A percentile compares a stretch with the other conserved stretches of the same genome.
Conservation (phyloP, 2,113 vertebrate species). For the Vidua chalybeata region DNA sequence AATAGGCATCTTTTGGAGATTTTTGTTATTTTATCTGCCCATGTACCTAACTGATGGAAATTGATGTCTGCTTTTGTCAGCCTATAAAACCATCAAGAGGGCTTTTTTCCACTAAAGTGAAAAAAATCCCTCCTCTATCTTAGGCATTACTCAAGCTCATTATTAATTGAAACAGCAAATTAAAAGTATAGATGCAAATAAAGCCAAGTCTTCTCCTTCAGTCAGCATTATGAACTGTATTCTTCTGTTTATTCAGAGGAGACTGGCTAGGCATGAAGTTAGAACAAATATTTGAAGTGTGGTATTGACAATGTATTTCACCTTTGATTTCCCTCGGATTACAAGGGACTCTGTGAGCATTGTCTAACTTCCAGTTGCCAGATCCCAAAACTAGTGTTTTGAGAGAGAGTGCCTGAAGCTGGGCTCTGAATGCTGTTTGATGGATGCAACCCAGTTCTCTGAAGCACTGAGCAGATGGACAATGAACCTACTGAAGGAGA, state of each 20-base stretch:
- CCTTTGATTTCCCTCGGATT: neutral
- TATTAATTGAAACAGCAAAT: neutral
- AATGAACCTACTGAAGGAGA: neutral
- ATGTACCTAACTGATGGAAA: neutral
- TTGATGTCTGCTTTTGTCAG: neutral
- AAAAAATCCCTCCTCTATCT: neutral
- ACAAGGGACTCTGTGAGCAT: neutral
- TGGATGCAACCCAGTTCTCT: neutral
- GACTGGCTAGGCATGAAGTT: neutral
- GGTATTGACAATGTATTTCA: neutral
- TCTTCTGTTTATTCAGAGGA: neutral
- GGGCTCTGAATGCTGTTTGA: neutral
- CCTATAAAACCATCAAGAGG: neutral
- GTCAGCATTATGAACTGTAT: neutral
- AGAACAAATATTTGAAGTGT: neutral
- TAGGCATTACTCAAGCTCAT: neutral
- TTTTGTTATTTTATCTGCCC: neutral
- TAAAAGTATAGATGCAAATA: neutral
- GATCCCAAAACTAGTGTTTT: neutral
- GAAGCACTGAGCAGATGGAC: neutral
- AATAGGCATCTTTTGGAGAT: neutral
- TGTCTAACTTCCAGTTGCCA: neutral
- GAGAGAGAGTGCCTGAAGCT: neutral
- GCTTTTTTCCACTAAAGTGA: neutral
- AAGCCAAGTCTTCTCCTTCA: neutral